These are phyloP conservation scores for Arbacia lixula DNA, from an alignment of 53 echinoderm and acorn worm genomes.

Conservation along the genomic window DNA sequence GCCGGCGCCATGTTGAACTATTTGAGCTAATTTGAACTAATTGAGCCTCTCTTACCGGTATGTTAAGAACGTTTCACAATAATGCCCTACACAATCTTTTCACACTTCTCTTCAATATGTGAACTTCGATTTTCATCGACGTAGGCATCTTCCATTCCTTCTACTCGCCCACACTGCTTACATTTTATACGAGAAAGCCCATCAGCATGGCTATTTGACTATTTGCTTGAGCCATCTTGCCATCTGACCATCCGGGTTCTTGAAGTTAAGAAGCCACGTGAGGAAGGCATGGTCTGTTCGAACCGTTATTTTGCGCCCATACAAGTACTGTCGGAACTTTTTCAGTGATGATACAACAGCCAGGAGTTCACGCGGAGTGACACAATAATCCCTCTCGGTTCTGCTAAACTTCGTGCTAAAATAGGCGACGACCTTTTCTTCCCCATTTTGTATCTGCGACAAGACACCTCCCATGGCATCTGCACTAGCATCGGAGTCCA, in stretches of 20 bases:
- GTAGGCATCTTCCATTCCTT: background rate
- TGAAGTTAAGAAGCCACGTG: background rate
- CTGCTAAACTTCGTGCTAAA: background rate
- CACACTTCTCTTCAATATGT: background rate
- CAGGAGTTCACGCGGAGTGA: background rate
- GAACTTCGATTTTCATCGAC: background rate
- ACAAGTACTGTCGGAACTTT: conserved; percentile 4
- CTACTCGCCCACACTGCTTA: background rate
- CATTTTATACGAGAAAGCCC: background rate
- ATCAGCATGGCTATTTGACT: background rate
- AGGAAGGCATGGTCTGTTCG: background rate
- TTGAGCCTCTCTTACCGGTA: too few relatives aligned
- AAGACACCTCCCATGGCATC: background rate
- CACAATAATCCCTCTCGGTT: background rate
- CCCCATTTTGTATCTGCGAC: background rate
- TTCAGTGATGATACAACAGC: background rate
- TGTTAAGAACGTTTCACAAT: too few relatives aligned
- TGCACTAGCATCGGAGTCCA: background rate
- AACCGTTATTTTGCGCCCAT: background rate
- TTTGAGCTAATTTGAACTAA: too few relatives aligned
- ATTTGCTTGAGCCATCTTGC: conserved; percentile 1
- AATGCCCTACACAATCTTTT: too few relatives aligned
- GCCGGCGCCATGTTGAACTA: too few relatives aligned
- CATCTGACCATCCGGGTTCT: background rate
- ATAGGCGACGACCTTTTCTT: background rate